Conservation (phyloP, 2,113 vertebrate genomes). For the Calidris pygmaea region DNA sequence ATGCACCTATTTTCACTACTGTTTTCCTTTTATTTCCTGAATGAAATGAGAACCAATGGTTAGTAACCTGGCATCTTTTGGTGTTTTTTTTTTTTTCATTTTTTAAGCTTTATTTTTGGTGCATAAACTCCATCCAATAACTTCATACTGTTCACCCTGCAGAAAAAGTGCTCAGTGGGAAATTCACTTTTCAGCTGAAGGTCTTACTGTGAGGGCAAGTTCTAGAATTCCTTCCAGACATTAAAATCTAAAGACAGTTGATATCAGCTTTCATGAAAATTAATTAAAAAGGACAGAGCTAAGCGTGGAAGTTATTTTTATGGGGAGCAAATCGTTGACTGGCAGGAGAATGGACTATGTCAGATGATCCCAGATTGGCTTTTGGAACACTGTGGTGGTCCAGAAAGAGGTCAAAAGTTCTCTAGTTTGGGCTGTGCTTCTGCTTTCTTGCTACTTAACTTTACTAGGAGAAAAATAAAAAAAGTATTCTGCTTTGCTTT, state of each 20-base stretch:
- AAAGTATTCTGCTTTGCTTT: not conserved
- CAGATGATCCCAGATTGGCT: not conserved
- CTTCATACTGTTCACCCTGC: not conserved
- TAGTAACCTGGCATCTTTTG: not conserved
- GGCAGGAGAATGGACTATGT: not conserved
- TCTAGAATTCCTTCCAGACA: not conserved
- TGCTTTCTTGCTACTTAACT: not conserved
- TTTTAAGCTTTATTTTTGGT: not conserved
- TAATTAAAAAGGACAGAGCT: not conserved
- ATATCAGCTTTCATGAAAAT: not conserved
- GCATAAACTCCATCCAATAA: not conserved
- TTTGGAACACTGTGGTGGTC: not conserved
- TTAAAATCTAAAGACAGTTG: not conserved
- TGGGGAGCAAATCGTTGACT: not conserved
- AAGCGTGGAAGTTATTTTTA: not conserved
- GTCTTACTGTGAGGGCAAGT: not conserved
- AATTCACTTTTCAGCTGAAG: not conserved
- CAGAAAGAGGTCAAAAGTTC: not conserved
- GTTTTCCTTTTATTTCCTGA: not conserved
- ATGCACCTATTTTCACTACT: not conserved
- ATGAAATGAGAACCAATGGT: not conserved
- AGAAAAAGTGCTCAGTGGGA: not conserved
- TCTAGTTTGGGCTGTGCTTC: not conserved
- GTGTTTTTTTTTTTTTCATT: not conserved
- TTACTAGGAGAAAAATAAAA: not conserved